A percentile compares a stretch with the other conserved stretches of the same genome.
phyloP scores from a whole-genome alignment of 2,888 invertebrate species.

The Argyresthia albistria region DNA sequence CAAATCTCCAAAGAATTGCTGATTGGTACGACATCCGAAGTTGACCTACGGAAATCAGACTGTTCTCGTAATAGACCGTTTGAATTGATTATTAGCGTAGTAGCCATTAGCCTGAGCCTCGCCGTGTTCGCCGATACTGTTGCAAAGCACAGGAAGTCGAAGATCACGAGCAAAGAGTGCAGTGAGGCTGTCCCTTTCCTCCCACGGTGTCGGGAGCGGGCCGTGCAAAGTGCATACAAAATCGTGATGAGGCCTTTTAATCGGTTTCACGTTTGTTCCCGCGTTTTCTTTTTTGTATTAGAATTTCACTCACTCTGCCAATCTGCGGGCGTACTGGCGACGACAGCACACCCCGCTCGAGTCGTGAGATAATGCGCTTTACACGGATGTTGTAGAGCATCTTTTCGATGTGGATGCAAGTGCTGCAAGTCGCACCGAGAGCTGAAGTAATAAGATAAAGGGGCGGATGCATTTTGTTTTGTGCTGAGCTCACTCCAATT shows the following conservation, averaged over 20 bases:
- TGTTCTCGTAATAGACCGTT: too few relatives aligned
- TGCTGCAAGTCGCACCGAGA: background rate
- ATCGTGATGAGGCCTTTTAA: constrained; percentile 72
- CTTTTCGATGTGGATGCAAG: too few relatives aligned
- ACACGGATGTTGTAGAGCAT: constrained; percentile 29
- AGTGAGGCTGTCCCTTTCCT: background rate
- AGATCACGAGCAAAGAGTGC: constrained; percentile 39
- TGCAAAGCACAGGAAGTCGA: constrained; percentile 47
- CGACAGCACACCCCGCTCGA: constrained; percentile 22
- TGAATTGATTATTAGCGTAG: too few relatives aligned
- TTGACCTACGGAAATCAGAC: too few relatives aligned
- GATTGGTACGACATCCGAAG: too few relatives aligned
- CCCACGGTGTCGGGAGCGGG: constrained; percentile 28
- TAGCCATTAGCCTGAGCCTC: too few relatives aligned
- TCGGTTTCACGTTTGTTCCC: constrained; percentile 69
- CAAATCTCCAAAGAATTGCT: too few relatives aligned
- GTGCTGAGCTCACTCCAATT: constrained; percentile 63
- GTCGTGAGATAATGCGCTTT: constrained; percentile 35
- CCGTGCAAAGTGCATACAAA: constrained; percentile 71
- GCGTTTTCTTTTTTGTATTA: constrained; percentile 66
- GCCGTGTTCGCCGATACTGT: too few relatives aligned
- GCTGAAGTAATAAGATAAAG: constrained; percentile 59
- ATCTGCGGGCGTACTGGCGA: constrained; percentile 47
- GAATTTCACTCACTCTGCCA: constrained; percentile 56
- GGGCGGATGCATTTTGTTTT: constrained; percentile 63